Base-by-base conservation (phyloP, 2,888 invertebrate genomes). In the Morpho helenor region DNA sequence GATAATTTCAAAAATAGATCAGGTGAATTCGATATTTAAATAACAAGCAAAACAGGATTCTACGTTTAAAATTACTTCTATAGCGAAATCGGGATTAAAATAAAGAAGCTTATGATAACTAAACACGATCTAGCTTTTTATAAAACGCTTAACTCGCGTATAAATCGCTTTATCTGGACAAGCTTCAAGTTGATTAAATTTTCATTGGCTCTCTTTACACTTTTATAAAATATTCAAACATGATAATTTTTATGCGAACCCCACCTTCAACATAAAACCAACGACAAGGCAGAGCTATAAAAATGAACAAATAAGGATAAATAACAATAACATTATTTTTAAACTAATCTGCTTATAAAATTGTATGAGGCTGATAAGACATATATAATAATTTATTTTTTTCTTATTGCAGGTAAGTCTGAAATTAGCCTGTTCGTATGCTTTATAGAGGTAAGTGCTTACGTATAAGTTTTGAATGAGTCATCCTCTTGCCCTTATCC, bases 261-360 rank as follows among this genome's bases (percentile, higher is more conserved):
- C 60, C 52, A 50, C 46, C 54, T 55, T 56, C 54, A 63, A 56
- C 59, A 55, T 52, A 51, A 60, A 59, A 62, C 60, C 44, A 31
- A 31, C 5, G 31, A 31, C 31, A 31, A 31, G 31, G 31, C 31
- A 10, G 47, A 45, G 31, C 61, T 48, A 62, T 65, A 65, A 66
- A 64, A 62, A 63, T 62, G 61, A 62, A 66, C 63, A 63, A 64
- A 59, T 64, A 62, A 63, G 62, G 62, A 55, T 61, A 67, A 65
- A 69, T 67, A 64, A 57, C 65, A 63, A 66, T 66, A 66, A 63
- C 63, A 65, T 67, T 57, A 68, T 62, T 65, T 66, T 52, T 56
- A 66, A 61, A 57, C 52, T 48, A 57, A 57, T 52, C 43, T 57
- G 65, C 63, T 60, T 62, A 67, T 69, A 68, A 70, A 69, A 66